Evolutionary conservation across 1,140 invertebrate species (phyloP).

Genomic region (Ylistrum balloti): DNA sequence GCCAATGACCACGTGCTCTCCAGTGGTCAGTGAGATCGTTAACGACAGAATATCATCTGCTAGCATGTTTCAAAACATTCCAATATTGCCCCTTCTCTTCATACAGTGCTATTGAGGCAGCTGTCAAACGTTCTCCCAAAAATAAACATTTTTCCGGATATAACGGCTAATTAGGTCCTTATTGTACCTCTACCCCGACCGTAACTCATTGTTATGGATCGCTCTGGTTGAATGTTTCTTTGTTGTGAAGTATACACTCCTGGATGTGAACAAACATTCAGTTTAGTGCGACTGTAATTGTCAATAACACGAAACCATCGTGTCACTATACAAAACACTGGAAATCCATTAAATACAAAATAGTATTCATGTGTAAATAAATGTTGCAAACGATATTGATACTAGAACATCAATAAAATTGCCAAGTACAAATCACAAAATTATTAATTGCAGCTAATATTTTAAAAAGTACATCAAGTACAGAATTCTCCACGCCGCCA

Average conservation of each 20-base stretch:
- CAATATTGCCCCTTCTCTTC: not conserved
- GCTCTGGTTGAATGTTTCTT: not conserved
- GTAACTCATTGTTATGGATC: not conserved
- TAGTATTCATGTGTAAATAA: not conserved
- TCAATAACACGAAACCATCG: not conserved
- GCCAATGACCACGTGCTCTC: not conserved
- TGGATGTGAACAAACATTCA: not conserved
- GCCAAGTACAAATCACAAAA: not conserved
- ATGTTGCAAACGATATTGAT: not conserved
- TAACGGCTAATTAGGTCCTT: not conserved
- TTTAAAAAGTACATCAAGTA: not conserved
- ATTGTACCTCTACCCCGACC: not conserved
- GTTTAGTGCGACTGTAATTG: not conserved
- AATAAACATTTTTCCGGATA: no score
- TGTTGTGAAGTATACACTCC: not conserved
- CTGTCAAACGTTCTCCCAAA: no score
- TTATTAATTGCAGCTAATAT: not conserved
- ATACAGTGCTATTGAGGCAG: no score
- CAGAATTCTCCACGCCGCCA: not conserved
- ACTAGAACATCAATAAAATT: not conserved
- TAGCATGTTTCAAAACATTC: not conserved
- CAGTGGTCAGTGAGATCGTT: not conserved
- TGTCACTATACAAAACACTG: not conserved
- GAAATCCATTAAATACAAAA: slow-evolving; percentile 9
- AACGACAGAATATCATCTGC: not conserved